phyloP scores from a whole-genome alignment of 2,113 vertebrate genomes.

The Bostrychus sinensis region DNA sequence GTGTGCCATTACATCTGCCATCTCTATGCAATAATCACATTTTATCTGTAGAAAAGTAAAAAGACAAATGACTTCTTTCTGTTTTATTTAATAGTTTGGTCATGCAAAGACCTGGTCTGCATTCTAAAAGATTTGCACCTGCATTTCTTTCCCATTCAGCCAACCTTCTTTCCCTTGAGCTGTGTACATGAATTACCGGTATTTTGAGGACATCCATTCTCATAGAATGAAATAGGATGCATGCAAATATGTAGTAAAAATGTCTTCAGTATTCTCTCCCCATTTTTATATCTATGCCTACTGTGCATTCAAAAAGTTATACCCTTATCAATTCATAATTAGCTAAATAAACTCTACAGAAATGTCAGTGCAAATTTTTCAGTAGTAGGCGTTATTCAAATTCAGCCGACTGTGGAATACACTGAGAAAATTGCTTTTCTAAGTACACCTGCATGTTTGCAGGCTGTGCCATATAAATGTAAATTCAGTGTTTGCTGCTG shows the following conservation, averaged over 20 bases:
- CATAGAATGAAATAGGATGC: background rate
- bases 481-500: constrained; percentile 11
- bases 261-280: background rate
- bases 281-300: background rate
- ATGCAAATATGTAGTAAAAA: background rate
- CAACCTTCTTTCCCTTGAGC: too few species aligned
- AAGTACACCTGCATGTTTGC: background rate
- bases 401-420: background rate
- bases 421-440: constrained; percentile 9
- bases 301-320: background rate
- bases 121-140: too few species aligned
- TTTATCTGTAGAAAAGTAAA: too few species aligned
- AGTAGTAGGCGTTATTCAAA: background rate
- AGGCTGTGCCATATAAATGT: constrained; percentile 25
- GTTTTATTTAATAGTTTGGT: too few species aligned
- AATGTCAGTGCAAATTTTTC: background rate
- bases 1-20: too few species aligned
- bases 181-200: too few species aligned
- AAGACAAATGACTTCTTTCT: too few species aligned
- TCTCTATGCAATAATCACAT: too few species aligned
- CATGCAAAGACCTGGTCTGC: too few species aligned
- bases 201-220: too few species aligned
- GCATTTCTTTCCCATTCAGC: too few species aligned
- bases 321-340: background rate
- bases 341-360: background rate